Percentiles rank a stretch among this genome's conserved stretches.
Evolutionary conservation across 2,113 vertebrate genomes (phyloP).

Genomic region (Onychostoma macrolepis): DNA sequence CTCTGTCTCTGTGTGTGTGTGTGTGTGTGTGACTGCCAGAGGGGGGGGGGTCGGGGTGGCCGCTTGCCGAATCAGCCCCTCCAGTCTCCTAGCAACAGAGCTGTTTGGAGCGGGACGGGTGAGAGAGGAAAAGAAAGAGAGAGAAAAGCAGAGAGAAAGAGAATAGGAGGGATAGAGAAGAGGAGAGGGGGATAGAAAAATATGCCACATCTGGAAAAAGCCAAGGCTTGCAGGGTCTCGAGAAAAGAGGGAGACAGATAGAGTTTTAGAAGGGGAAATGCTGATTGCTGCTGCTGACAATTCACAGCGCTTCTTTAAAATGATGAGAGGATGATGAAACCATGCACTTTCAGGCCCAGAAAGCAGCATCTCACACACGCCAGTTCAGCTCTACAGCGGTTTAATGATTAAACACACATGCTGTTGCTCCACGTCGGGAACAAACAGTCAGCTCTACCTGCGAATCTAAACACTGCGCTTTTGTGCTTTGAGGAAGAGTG

Average conservation of each 20-base stretch:
- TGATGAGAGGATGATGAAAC: conserved; percentile 69
- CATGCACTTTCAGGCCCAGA: conserved; percentile 67
- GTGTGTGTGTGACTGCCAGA: conserved; percentile 69
- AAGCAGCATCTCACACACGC: conserved; percentile 65
- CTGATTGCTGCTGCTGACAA: conserved; percentile 66
- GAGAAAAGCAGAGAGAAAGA: conserved; percentile 45
- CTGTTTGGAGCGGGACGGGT: conserved; percentile 81
- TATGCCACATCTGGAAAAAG: conserved; percentile 74
- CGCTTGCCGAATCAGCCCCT: conserved; percentile 77
- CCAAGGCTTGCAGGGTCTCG: conserved; percentile 74
- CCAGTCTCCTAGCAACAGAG: conserved; percentile 85
- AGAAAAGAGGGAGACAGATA: conserved; percentile 63
- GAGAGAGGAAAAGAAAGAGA: conserved; percentile 49
- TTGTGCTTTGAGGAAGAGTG: conserved; percentile 39
- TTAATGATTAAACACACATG: conserved; percentile 60
- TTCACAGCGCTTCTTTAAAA: conserved; percentile 59
- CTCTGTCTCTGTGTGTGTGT: conserved; percentile 33
- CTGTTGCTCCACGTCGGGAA: conserved; percentile 32
- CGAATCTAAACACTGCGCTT: conserved; percentile 35
- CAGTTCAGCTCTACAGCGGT: conserved; percentile 33
- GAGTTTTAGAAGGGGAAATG: conserved; percentile 49
- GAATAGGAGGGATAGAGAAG: conserved; percentile 52
- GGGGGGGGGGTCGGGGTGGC: conserved; percentile 71
- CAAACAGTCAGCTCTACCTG: conserved; percentile 37
- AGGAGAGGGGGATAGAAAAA: conserved; percentile 67